Evolutionary conservation across 1,140 invertebrate species (phyloP), one percentile per base, ranked within the genome.

Genomic region (Helicoverpa armigera): DNA sequence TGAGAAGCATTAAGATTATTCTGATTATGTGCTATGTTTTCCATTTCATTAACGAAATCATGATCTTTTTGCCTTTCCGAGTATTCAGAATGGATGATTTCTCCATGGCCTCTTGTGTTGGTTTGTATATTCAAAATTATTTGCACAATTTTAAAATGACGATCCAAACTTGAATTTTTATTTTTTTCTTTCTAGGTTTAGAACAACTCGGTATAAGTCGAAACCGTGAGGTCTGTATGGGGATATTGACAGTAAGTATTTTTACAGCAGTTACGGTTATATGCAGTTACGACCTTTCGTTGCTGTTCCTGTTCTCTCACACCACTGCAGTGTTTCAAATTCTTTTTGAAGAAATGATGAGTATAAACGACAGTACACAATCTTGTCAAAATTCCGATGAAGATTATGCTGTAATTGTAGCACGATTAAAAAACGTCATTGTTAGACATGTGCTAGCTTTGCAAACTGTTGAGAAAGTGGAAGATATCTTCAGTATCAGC

Each of bases 401-500:
- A 11, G n/a, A 65, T 14, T 43, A 43, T 43, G 35, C 7, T 5
- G 4, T 43, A 5, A 43, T 43, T 9, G 35, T 9, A 43, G 35
- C 35, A 9, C 35, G 35, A 43, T 43, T 43, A 9, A 43, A 7
- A 9, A 43, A 43, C 35, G 9, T 43, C 5, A 43, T 43, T 43
- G 5, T 43, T 43, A 85, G 92, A 2, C 92, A 94, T 67, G 60
- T 82, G 18, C 73, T 93, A 43, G 84, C 83, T 14, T 77, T 94
- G 50, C 65, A 74, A 29, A 85, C 86, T 0, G 82, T 89, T 35
- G 72, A 88, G 0, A 85, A 87, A 50, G 61, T 93, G 0, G 91
- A 92, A 80, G 67, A 70, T n/a, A 76, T 94, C 14, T 94, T 92
- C 73, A 92, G 89, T 74, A 82, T 88, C 23, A 89, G 91, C 3